A percentile compares a stretch with the other conserved stretches of the same genome.
phyloP scores from a whole-genome alignment of 2,888 invertebrate genomes.

The Diaperis boleti region DNA sequence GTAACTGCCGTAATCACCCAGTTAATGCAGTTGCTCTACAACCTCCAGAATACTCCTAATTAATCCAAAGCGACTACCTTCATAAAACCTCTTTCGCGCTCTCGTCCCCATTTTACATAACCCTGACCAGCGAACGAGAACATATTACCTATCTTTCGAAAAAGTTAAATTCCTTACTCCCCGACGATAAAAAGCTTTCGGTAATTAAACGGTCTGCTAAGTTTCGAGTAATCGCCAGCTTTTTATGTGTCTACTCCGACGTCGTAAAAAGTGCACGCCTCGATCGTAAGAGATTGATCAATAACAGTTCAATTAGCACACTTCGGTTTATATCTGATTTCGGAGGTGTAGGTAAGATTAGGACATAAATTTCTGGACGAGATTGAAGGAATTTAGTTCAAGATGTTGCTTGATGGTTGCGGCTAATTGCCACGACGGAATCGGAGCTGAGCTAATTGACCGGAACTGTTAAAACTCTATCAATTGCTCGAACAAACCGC shows the following conservation, averaged over 20 bases:
- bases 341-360: slow-evolving; percentile 24
- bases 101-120: background rate
- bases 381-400: slow-evolving; percentile 45
- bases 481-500: slow-evolving; percentile 41
- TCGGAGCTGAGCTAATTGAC: slow-evolving; percentile 46
- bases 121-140: background rate
- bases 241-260: slow-evolving; percentile 24
- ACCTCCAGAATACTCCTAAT: background rate
- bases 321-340: slow-evolving; percentile 35
- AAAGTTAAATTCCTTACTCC: slow-evolving; percentile 23
- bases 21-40: background rate
- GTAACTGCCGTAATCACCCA: background rate
- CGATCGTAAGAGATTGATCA: slow-evolving; percentile 29
- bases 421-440: slow-evolving; percentile 49
- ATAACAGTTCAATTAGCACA: slow-evolving; percentile 43
- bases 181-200: slow-evolving; percentile 19
- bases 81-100: background rate
- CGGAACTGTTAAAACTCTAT: slow-evolving; percentile 48
- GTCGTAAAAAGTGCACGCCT: slow-evolving; percentile 28
- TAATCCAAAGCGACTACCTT: background rate
- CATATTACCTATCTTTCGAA: slow-evolving; percentile 9
- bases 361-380: slow-evolving; percentile 41
- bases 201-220: slow-evolving; percentile 38
- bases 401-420: slow-evolving; percentile 46
- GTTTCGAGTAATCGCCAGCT: slow-evolving; percentile 32